These are phyloP conservation scores for Bettongia penicillata DNA, from an alignment of 2,113 vertebrate species.

Conservation along the genomic window DNA sequence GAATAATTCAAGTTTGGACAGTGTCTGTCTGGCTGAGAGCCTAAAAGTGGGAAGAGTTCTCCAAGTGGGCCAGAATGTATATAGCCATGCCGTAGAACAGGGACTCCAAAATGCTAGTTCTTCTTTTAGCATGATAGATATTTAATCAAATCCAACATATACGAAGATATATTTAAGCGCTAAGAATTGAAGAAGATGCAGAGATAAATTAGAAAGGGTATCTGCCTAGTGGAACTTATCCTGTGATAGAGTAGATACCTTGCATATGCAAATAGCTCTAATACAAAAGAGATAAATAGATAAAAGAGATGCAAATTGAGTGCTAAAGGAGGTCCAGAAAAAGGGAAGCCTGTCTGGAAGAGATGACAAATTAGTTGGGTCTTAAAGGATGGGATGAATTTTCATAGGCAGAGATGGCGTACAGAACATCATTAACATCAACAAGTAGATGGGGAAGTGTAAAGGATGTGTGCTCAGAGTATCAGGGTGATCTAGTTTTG, in stretches of 20 bases:
- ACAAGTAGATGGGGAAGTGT: neutral
- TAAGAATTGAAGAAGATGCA: neutral
- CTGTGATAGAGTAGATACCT: neutral
- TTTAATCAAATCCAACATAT: neutral
- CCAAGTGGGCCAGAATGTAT: neutral
- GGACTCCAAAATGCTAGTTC: neutral
- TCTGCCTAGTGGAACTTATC: neutral
- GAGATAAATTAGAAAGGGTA: neutral
- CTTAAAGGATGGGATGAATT: neutral
- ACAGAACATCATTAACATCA: neutral
- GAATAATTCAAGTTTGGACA: neutral
- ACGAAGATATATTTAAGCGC: neutral
- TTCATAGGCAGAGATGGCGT: neutral
- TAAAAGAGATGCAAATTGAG: neutral
- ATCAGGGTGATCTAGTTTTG: neutral
- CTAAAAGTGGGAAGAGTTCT: neutral
- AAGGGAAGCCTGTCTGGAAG: neutral
- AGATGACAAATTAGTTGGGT: neutral
- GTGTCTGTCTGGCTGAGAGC: neutral
- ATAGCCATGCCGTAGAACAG: neutral
- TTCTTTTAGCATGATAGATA: neutral
- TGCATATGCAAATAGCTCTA: neutral
- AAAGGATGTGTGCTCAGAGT: neutral
- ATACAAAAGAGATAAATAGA: neutral
- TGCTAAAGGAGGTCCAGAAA: neutral